Base-by-base conservation (phyloP, 2,113 vertebrate species). In the Ovibos moschatus region DNA sequence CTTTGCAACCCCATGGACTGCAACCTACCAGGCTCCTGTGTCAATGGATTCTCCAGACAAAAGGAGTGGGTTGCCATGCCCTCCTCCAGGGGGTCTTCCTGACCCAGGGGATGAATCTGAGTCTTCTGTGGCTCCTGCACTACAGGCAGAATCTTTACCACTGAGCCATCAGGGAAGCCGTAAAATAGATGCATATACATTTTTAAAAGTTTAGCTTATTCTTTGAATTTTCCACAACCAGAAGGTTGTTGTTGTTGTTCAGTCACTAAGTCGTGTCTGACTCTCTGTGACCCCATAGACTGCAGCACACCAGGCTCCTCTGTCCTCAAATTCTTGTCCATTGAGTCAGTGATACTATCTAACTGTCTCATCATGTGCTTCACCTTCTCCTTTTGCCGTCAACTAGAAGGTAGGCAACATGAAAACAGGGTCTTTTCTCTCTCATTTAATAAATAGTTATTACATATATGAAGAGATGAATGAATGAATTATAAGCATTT, bases 101-200 rank as follows among this genome's bases (percentile, higher is more conserved):
- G 67, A 23, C 19, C 67, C 67, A 71, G 67, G 67, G 19, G n/a
- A 40, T 40, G 67, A 71, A 71, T 2, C n/a, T 12, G 67, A 71
- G n/a, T 40, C 67, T 40, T 23, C n/a, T 71, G 19, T 0, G 0
- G 67, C 67, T 71, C 67, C 19, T 71, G 67, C n/a, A 23, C 1
- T 71, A 10, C n/a, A 71, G n/a, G 19, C n/a, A 71, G n/a, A 71
- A 40, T 40, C 67, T 40, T 71, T 40, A 71, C n/a, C 67, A 13
- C n/a, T 40, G 67, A 71, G 67, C n/a, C n/a, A 67, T 9, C 4
- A 19, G 13, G 30, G 2, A 57, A 36, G 74, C 90, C 19, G 5
- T 40, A 60, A 7, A 25, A 30, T 1, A 23, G 33, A n/a, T 28
- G 4, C 47, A 13, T 16, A 0, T 0, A 15, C 7, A 7, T 7